Percentiles rank a stretch among this genome's conserved stretches.
Conservation (phyloP, 1,140 invertebrate species). For the Oncopeltus fasciatus region DNA sequence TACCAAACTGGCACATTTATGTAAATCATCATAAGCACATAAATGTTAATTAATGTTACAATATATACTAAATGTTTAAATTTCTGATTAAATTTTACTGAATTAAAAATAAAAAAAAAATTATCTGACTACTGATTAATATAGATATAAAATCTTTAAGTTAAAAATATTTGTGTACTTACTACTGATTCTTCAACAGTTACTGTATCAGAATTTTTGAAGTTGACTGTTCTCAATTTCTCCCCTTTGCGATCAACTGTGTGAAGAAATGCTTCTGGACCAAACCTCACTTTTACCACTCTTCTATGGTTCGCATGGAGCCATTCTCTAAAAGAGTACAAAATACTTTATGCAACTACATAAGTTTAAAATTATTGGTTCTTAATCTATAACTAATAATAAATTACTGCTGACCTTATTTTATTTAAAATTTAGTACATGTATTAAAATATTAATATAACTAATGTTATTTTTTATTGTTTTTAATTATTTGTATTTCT, state of each 20-base stretch:
- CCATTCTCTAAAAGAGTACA: constrained; percentile 74
- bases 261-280: constrained; percentile 65
- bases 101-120: no score
- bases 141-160: no score
- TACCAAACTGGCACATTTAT: no score
- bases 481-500: no score
- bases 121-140: no score
- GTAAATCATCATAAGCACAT: no score
- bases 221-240: constrained; percentile 64
- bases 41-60: no score
- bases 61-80: no score
- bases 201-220: constrained; percentile 57
- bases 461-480: no score
- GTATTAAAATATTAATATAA: neutral
- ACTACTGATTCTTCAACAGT: constrained; percentile 66
- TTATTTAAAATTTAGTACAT: neutral
- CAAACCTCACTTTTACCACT: constrained; percentile 77
- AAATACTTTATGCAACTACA: no score
- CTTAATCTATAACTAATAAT: neutral
- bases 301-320: constrained; percentile 84
- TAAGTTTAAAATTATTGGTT: neutral
- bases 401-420: neutral
- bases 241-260: constrained; percentile 80
- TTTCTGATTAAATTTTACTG: no score
- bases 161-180: constrained; percentile 10